phyloP scores from a whole-genome alignment of 2,888 invertebrate genomes.

The Lasiommata megera region DNA sequence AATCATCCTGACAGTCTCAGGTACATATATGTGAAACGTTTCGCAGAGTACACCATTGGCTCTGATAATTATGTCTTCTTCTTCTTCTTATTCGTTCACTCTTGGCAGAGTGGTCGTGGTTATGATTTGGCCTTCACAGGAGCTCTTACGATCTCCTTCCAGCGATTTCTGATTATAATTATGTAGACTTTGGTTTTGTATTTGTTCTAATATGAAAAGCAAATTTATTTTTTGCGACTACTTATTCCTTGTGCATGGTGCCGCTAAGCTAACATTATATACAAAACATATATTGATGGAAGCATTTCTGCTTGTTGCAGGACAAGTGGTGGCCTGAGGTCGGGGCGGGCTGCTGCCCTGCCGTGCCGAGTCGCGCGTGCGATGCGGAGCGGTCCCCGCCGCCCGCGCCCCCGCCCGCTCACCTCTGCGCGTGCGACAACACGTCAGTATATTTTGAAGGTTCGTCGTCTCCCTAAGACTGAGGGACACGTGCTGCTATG shows the following conservation, averaged over 20 bases:
- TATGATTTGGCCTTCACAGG: too few relatives aligned
- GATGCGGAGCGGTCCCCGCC: conserved; percentile 78
- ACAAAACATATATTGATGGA: neutral
- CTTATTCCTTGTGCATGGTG: too few relatives aligned
- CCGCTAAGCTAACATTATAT: too few relatives aligned
- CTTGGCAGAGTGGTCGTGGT: too few relatives aligned
- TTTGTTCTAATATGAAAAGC: too few relatives aligned
- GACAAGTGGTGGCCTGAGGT: conserved; percentile 69
- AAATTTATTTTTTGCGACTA: too few relatives aligned
- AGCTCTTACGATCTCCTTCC: too few relatives aligned
- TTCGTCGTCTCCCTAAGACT: conserved; percentile 18
- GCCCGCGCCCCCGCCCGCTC: conserved; percentile 63
- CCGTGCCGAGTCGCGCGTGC: conserved; percentile 77
- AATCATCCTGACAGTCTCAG: too few relatives aligned
- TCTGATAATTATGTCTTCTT: too few relatives aligned
- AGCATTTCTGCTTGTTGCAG: conserved; percentile 40
- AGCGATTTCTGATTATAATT: too few relatives aligned
- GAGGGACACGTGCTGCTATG: neutral
- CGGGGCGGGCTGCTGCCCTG: conserved; percentile 72
- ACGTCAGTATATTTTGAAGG: conserved; percentile 55
- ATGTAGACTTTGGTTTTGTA: too few relatives aligned
- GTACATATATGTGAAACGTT: neutral
- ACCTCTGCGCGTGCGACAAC: conserved; percentile 66
- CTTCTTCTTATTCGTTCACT: too few relatives aligned
- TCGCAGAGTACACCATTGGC: neutral